Evolutionary conservation across 2,797 vertebrate genomes (phyloP).

Genomic region (Rhyacichthys aspro): DNA sequence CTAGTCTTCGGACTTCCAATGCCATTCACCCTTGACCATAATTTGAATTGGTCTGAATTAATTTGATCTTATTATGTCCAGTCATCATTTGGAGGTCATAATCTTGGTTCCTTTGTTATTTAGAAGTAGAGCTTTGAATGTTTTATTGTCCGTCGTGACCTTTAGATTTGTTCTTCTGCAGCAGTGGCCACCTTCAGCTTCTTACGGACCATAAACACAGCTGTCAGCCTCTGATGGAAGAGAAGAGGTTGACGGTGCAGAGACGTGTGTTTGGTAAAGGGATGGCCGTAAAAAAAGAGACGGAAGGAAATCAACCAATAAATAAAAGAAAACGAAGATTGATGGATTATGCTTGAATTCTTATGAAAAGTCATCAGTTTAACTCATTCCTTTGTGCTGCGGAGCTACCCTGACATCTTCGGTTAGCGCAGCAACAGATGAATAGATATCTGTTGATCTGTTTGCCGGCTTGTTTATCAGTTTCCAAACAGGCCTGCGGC

Average conservation of each 20-base stretch:
- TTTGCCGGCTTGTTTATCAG: constrained; percentile 46
- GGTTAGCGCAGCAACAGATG: constrained; percentile 18
- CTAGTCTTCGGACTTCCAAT: neutral
- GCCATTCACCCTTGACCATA: neutral
- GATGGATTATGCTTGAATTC: constrained; percentile 44
- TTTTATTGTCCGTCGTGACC: constrained; percentile 48
- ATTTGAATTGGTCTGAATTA: neutral
- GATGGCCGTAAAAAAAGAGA: constrained; percentile 2
- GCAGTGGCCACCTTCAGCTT: constrained; percentile 41
- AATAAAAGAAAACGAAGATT: constrained; percentile 50
- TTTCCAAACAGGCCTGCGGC: constrained; percentile 30
- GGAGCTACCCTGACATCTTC: constrained; percentile 21
- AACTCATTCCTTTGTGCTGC: constrained; percentile 29
- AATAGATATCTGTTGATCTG: constrained; percentile 41
- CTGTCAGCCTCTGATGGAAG: constrained; percentile 24
- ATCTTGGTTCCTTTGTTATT: neutral
- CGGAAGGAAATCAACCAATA: constrained; percentile 38
- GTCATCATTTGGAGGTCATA: too few species aligned
- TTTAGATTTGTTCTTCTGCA: constrained; percentile 40
- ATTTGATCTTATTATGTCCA: neutral
- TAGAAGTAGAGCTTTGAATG: constrained; percentile 30
- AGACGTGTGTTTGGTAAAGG: constrained; percentile 13
- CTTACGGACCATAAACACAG: constrained; percentile 19
- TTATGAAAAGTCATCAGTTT: constrained; percentile 30
- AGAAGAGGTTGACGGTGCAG: constrained; percentile 18